Evolutionary conservation across 2,113 vertebrate species (phyloP).

Genomic region (Ardeotis arabs): DNA sequence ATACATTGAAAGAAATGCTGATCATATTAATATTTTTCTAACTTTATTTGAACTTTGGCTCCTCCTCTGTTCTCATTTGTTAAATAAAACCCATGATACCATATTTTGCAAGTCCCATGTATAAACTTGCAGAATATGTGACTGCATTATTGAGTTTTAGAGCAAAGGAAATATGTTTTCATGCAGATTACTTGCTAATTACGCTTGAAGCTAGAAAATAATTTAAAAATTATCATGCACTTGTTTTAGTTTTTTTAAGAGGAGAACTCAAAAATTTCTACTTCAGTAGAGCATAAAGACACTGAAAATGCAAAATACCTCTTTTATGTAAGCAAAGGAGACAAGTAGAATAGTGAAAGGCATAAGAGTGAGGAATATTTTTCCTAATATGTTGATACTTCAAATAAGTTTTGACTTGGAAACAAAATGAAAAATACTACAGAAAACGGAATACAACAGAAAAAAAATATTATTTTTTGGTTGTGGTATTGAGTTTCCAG

Average conservation of each 20-base stretch:
- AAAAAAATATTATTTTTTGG: fast-evolving
- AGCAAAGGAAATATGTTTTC: not conserved
- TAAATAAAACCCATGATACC: not conserved
- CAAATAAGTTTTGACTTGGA: not conserved
- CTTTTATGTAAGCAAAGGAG: not conserved
- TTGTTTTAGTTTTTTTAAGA: not conserved
- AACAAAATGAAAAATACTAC: not conserved
- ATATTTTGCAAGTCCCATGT: not conserved
- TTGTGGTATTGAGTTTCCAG: not conserved
- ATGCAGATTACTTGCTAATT: constrained; percentile 48
- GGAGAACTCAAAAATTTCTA: not conserved
- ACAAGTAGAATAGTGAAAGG: not conserved
- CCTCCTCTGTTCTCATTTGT: not conserved
- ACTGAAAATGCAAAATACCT: not conserved
- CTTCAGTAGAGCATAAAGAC: not conserved
- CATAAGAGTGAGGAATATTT: not conserved
- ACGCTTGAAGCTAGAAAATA: constrained; percentile 16
- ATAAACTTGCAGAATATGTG: constrained; percentile 11
- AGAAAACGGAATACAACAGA: not conserved
- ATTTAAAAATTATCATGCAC: not conserved
- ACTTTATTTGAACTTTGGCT: not conserved
- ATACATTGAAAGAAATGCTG: not conserved
- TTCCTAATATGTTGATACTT: not conserved
- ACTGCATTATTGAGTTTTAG: constrained; percentile 1
- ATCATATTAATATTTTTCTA: not conserved